A percentile compares a stretch with the other conserved stretches of the same genome.
Conservation (phyloP, 2,888 invertebrate genomes). For the Volucella bombylans region DNA sequence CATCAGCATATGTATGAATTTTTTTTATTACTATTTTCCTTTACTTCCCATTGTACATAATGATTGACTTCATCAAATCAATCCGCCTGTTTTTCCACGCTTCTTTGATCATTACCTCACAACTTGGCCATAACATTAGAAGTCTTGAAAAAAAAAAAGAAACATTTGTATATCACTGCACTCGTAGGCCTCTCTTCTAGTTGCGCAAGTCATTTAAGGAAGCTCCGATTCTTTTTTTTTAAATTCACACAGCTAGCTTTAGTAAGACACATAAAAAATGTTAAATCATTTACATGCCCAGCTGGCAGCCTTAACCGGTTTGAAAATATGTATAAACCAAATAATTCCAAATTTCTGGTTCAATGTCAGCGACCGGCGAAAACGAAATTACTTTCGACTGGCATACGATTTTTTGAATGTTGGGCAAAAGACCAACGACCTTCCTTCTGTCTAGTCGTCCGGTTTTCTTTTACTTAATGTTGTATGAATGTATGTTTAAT, state of each 20-base stretch:
- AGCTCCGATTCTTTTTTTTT: slow-evolving; percentile 19
- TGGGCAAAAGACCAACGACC: slow-evolving; percentile 72
- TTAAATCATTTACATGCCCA: slow-evolving; percentile 17
- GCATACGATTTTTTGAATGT: slow-evolving; percentile 50
- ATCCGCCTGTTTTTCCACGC: no score
- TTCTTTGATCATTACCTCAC: no score
- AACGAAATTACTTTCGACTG: slow-evolving; percentile 55
- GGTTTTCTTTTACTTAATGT: slow-evolving; percentile 39
- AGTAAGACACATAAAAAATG: slow-evolving; percentile 30
- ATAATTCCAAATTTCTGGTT: slow-evolving; percentile 65
- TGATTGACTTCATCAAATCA: no score
- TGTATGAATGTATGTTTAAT: not conserved
- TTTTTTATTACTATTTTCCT: no score
- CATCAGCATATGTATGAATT: no score
- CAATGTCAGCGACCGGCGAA: slow-evolving; percentile 68
- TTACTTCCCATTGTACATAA: no score
- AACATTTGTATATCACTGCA: no score
- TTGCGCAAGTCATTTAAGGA: slow-evolving; percentile 12
- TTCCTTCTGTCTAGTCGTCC: slow-evolving; percentile 57
- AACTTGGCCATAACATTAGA: no score
- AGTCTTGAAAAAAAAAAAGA: no score
- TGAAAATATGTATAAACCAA: slow-evolving; percentile 22
- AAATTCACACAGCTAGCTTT: slow-evolving; percentile 6
- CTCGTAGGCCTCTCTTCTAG: not conserved
- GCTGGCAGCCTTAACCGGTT: slow-evolving; percentile 50